phyloP scores from a whole-genome alignment of 2,797 vertebrate genomes.

The Galaxias olidus region DNA sequence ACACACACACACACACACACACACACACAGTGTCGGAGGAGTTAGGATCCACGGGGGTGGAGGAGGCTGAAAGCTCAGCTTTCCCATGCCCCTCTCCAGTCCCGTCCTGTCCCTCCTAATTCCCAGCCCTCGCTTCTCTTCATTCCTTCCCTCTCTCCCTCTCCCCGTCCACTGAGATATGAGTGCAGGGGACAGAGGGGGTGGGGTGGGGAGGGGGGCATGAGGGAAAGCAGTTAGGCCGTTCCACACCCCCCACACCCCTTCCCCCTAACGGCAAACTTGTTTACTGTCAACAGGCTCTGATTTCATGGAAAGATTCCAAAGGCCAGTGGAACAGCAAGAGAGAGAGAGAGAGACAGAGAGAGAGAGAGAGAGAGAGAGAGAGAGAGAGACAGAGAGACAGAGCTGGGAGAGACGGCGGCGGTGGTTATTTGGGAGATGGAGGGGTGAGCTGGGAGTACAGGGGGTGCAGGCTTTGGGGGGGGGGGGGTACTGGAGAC shows the following conservation, averaged over 20 bases:
- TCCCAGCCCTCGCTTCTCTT: neutral
- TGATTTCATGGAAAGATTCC: conserved; percentile 77
- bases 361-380: conserved; percentile 29
- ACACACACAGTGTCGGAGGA: neutral
- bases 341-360: conserved; percentile 22
- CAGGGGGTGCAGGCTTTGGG: neutral
- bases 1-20: conserved; percentile 6
- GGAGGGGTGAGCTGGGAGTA: neutral
- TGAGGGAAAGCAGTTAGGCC: too few species aligned
- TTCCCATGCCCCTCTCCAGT: conserved; percentile 19
- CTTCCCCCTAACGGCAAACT: conserved; percentile 25
- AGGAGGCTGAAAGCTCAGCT: neutral
- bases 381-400: neutral
- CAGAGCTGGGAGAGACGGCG: too few species aligned
- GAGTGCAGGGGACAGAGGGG: too few species aligned
- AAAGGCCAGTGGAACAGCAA: conserved; percentile 45
- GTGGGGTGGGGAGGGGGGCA: too few species aligned
- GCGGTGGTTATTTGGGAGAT: too few species aligned
- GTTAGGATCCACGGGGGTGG: neutral
- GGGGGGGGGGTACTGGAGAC: too few species aligned
- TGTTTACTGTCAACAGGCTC: conserved; percentile 70
- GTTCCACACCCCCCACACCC: neutral
- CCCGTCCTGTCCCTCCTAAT: neutral
- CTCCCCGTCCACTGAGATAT: too few species aligned
- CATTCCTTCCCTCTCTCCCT: neutral